phyloP scores from a whole-genome alignment of 2,797 vertebrate species.

The Sternotherus odoratus region DNA sequence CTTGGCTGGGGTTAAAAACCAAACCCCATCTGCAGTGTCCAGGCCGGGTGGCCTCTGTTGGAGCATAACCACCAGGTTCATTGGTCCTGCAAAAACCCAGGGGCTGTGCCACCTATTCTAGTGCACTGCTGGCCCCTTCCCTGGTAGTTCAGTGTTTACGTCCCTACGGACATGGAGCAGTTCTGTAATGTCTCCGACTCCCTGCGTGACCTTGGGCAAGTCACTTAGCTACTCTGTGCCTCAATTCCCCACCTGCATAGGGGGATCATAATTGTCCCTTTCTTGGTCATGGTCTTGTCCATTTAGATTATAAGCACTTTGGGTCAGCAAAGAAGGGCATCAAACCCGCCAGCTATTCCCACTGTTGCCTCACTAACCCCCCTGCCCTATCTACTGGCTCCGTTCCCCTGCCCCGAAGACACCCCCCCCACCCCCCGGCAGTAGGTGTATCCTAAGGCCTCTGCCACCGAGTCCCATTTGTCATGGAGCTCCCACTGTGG shows the following conservation, averaged over 20 bases:
- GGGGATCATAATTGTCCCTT: neutral
- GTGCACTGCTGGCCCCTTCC: neutral
- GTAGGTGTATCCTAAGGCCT: neutral
- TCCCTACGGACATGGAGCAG: neutral
- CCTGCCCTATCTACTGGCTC: no score
- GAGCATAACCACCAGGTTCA: neutral
- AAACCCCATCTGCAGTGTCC: neutral
- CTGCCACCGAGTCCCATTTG: neutral
- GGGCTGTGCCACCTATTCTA: neutral
- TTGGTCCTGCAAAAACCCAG: neutral
- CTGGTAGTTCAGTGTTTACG: neutral
- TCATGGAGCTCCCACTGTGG: neutral
- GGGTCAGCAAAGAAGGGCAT: neutral
- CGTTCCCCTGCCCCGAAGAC: neutral
- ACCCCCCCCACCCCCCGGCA: neutral
- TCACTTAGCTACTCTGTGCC: neutral
- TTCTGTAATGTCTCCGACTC: neutral
- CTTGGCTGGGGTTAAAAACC: rapidly evolving
- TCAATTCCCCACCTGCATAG: neutral
- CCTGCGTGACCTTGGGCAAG: neutral
- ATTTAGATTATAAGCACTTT: neutral
- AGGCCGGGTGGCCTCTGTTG: neutral
- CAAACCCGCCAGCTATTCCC: neutral
- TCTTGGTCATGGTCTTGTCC: neutral
- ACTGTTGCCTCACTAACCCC: neutral